Evolutionary conservation across 2,797 vertebrate genomes (phyloP), one percentile per base, ranked within the genome.

Genomic region (Microctenopoma lineatum): DNA sequence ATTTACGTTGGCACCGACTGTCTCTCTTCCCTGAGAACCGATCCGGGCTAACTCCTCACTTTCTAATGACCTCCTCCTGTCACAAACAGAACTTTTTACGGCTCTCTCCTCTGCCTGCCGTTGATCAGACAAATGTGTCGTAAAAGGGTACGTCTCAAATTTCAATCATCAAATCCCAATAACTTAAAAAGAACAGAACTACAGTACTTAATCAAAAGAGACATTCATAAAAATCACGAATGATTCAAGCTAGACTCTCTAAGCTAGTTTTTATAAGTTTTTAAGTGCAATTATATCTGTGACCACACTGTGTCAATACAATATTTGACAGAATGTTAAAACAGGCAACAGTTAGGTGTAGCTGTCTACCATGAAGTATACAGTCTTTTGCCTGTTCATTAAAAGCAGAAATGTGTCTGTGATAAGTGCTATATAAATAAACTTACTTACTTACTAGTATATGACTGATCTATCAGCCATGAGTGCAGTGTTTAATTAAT

Each of bases 11-110:
- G 51, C 7, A 55, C 46, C 4, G 46, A 47, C 3, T 25, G 48
- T 68, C 47, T 60, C 75, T 66, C 56, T 21, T 29, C 66, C 79
- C 77, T 39, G 14, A 25, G 34, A 70, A 52, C 54, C 42, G 4
- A 52, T 36, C 52, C 39, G 42, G 45, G 29, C 66, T 77, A 54
- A 66, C 75, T 70, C 73, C 91, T 94, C 93, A 93, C 93, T 95
- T 94, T 94, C 93, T 78, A 93, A 94, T 95, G 94, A 95, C 94
- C 94, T 95, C 94, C 92, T 66, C 53, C 86, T 63, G 64, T 77
- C 89, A 89, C 93, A 41, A 94, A 93, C 92, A 94, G 77, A 69
- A 94, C 79, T 68, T 78, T 93, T 95, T 94, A 91, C 94, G 93
- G 89, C 89, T 75, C 73, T 70, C 53, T 77, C 75, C 8, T 46